Evolutionary conservation across 2,888 invertebrate genomes (phyloP).

Genomic region (Oeneis ivallda): DNA sequence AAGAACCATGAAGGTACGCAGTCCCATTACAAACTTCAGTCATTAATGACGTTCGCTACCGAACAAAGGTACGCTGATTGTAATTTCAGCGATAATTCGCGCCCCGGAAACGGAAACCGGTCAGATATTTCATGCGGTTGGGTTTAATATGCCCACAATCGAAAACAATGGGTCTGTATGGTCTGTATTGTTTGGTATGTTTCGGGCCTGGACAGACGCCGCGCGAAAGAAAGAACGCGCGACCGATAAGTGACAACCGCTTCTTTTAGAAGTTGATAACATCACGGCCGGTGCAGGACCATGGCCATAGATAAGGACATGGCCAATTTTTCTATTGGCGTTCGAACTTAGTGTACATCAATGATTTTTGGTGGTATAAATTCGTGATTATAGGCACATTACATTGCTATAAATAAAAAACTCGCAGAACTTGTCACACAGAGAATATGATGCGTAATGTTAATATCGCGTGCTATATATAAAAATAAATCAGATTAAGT

Average conservation of each 20-base stretch:
- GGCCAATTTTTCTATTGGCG: no score
- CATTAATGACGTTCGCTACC: conserved; percentile 8
- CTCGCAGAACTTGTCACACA: no score
- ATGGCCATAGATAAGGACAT: no score
- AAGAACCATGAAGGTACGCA: not conserved
- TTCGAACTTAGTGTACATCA: no score
- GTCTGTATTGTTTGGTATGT: conserved; percentile 37
- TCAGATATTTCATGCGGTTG: conserved; percentile 30
- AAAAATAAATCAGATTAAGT: no score
- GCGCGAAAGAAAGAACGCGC: not conserved
- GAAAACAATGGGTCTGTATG: conserved; percentile 37
- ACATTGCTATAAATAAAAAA: no score
- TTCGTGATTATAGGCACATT: no score
- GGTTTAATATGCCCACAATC: conserved; percentile 39
- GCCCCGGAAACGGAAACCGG: conserved; percentile 25
- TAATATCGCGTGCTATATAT: no score
- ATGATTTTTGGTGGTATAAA: no score
- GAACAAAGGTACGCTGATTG: conserved; percentile 37
- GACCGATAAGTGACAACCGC: not conserved
- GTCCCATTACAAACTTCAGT: conserved; percentile 1
- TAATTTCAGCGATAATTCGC: conserved; percentile 35
- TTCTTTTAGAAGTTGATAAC: no score
- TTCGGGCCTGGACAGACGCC: not conserved
- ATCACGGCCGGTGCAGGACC: no score
- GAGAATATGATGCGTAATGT: no score